Evolutionary conservation across 2,797 vertebrate species (phyloP), one percentile per base, ranked within the genome.

Genomic region (Lepilemur septentrionalis): DNA sequence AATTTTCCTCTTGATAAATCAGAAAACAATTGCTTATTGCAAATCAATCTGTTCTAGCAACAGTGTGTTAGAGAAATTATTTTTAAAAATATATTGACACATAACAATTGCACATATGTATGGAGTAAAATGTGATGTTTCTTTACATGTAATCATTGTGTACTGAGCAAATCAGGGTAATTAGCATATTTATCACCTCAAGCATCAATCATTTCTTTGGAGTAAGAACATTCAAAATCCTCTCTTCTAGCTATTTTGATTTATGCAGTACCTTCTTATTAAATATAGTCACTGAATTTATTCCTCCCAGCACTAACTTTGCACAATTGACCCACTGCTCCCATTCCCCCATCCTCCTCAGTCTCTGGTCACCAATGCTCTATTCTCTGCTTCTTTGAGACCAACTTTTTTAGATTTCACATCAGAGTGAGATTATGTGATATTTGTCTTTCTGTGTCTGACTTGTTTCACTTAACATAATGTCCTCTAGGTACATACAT

Each of bases 41-140:
- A 89, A 22, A n/a, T 10, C 0, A 50, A 30, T 63, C 18, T 0
- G 0, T 83, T 55, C 50, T 23, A 82, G 25, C 13, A 75, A 4
- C 4, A 87, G 63, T 59, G 0, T 55, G 43, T 80, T 65, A 73
- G 12, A 76, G 18, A 88, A 61, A 13, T 14, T 7, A 89, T 30
- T 55, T 43, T 0, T 78, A 73, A 91, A 9, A 73, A 46, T 9
- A 59, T 59, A n/a, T 22, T 22, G 5, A n/a, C 32, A 23, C 73
- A 13, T 22, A 75, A 75, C 18, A 22, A 76, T 76, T 48, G 10
- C 20, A 22, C 18, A n/a, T 22, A 50, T 23, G n/a, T 50, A 22
- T 76, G 32, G 46, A 7, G 18, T 76, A 50, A 1, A 13, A 50
- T 50, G 46, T 50, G 30, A 76, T n/a, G 1, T 50, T 50, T n/a